Base-by-base conservation (phyloP, 2,797 vertebrate genomes). In the Pangasius krempfi region DNA sequence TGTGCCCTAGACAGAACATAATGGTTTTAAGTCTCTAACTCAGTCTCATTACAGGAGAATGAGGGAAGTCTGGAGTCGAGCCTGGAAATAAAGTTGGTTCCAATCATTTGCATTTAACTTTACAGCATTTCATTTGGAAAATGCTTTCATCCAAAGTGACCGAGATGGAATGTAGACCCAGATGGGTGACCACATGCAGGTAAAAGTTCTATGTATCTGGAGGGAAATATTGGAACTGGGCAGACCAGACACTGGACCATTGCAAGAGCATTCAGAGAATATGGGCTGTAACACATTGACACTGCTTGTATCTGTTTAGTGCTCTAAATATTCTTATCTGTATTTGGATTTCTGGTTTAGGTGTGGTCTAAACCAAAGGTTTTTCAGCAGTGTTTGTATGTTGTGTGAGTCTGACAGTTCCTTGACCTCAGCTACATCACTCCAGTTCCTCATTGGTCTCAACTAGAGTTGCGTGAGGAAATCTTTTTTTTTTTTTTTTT, bases 31-130 rank as follows among this genome's bases (percentile, higher is more conserved):
- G 20, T 14, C 18, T 27, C 12, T 40, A 60, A 81, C 79, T 81
- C 78, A 25, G 78, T 22, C 78, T 80, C 56, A 60, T 81, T 81
- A 81, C 79, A 60, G 56, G 79, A 81, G 79, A 81, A 60, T 60
- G 79, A 81, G 79, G 22, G 56, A 40, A 40, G 56, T 60, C 56
- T 81, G 79, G 79, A 81, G 27, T 40, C 20, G 1, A 81, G 56
- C 79, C 79, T 81, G 79, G 56, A 60, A 81, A 81, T 37, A 40
- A 81, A 60, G 33, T 81, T 60, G 56, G 54, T 56, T 72, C 40
- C 30, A 72, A 27, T 56, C n/a, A 22, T 81, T 81, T 60, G 56
- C 5, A 2, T 18, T 80, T 37, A 58, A 60, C 56, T 81, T 81
- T 60, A 60, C 30, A 40, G 56, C 2, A 4, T 79, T 52, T 79